Base-by-base conservation (phyloP, 1,140 invertebrate species). In the Drosophila lacertosa region DNA sequence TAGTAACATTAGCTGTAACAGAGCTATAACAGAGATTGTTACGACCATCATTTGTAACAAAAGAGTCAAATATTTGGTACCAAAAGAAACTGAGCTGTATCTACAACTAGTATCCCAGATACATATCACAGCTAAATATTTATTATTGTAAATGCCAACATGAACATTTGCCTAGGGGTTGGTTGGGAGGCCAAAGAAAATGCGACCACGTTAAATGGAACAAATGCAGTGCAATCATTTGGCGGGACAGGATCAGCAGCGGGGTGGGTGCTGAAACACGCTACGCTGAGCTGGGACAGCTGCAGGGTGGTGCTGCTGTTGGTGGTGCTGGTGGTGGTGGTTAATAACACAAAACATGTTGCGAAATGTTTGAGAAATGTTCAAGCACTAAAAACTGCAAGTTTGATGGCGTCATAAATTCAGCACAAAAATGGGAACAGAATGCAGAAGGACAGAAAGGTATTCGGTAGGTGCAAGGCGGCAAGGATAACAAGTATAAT, bases 321-420 rank as follows among this genome's bases (percentile, higher is more conserved):
- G 20, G 2, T 6, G 7, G 9, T 45, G 47, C 10, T 26, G 37
- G 16, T 39, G 74, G 68, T 76, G 69, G 51, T 65, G 60, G 51
- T 35, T 74, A 64, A 71, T 78, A 77, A 78, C 69, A 83, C 58
- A 64, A 79, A 84, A 76, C 71, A 83, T 84, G 79, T 84, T 84
- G 79, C 79, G 74, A 82, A 83, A 82, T 77, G 67, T 70, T 75
- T 60, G 32, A 65, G 51, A 75, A 44, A 35, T 69, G 53, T 73
- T 50, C 45, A 16, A 40, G 39, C 18, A 42, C 47, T 50, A 29
- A 55, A 62, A 82, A 83, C 66, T 83, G 81, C 80, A 86, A 50
- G 71, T 67, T 15, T 75, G 81, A 80, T 80, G 77, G 76, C 64
- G 59, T 76, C 80, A 83, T 86, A 83, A 83, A 83, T 86, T 63